phyloP scores from a whole-genome alignment of 2,797 vertebrate genomes.

The Poeciliopsis infans region DNA sequence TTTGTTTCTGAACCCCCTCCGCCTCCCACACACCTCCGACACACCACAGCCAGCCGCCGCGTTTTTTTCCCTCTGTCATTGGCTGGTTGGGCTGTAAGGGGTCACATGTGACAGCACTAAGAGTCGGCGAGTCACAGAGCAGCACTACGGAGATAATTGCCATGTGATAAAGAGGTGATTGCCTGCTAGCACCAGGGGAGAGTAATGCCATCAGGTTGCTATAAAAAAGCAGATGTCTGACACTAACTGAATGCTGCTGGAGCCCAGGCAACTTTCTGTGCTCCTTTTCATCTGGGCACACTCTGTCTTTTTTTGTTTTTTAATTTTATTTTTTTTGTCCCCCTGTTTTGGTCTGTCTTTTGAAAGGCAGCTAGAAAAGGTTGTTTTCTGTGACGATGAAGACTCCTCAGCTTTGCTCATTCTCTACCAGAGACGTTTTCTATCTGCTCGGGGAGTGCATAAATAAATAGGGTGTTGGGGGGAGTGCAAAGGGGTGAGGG shows the following conservation, averaged over 20 bases:
- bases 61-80: constrained; percentile 28
- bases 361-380: constrained; percentile 60
- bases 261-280: constrained; percentile 71
- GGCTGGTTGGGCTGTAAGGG: constrained; percentile 68
- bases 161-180: constrained; percentile 89
- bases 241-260: constrained; percentile 80
- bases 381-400: constrained; percentile 72
- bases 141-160: constrained; percentile 84
- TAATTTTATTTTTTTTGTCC: constrained; percentile 35
- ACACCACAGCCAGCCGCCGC: background rate
- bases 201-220: constrained; percentile 86
- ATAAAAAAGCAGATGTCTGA: constrained; percentile 86
- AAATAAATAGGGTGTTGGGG: constrained; percentile 53
- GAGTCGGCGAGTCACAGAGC: constrained; percentile 78
- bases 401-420: constrained; percentile 67
- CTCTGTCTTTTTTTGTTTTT: constrained; percentile 3
- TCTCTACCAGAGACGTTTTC: constrained; percentile 55
- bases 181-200: constrained; percentile 82
- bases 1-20: constrained; percentile 12
- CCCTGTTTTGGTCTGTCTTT: constrained; percentile 51
- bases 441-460: constrained; percentile 57
- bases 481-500: constrained; percentile 30
- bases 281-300: constrained; percentile 52
- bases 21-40: background rate
- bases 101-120: constrained; percentile 79